These are phyloP conservation scores for Kryptolebias marmoratus DNA, from an alignment of 2,113 vertebrate genomes.

Conservation along the genomic window DNA sequence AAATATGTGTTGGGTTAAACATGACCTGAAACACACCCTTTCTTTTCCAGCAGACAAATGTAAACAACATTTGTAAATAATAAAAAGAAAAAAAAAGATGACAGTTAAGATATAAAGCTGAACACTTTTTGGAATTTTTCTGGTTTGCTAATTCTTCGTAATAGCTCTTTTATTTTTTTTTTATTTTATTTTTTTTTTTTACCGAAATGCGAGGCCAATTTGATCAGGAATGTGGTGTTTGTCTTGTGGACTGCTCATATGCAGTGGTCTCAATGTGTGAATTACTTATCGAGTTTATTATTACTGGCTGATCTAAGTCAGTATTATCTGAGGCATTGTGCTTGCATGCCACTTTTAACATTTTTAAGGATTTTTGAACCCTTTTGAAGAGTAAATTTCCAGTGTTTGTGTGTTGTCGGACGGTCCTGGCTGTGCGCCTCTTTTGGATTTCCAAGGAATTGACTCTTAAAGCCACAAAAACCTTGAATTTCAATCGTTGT, in stretches of 20 bases:
- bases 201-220: conserved; percentile 9
- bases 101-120: not conserved
- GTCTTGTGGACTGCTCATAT: conserved; percentile 24
- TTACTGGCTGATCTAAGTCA: conserved; percentile 37
- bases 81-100: not conserved
- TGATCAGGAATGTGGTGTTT: conserved; percentile 23
- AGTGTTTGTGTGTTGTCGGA: not conserved
- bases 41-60: not conserved
- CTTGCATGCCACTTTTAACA: conserved; percentile 53
- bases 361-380: not conserved
- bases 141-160: too few species aligned
- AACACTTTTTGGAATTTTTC: too few species aligned
- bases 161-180: too few species aligned
- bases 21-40: not conserved
- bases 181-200: too few species aligned
- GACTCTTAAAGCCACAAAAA: too few species aligned
- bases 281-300: conserved; percentile 69
- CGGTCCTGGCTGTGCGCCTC: too few species aligned
- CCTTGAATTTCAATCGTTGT: too few species aligned
- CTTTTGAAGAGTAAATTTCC: not conserved
- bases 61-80: not conserved
- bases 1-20: not conserved
- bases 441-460: too few species aligned
- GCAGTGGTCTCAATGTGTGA: conserved; percentile 22
- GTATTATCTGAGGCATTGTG: conserved; percentile 9